These are phyloP conservation scores for Poecilia wingei DNA, from an alignment of 2,797 vertebrate species.

Conservation along the genomic window DNA sequence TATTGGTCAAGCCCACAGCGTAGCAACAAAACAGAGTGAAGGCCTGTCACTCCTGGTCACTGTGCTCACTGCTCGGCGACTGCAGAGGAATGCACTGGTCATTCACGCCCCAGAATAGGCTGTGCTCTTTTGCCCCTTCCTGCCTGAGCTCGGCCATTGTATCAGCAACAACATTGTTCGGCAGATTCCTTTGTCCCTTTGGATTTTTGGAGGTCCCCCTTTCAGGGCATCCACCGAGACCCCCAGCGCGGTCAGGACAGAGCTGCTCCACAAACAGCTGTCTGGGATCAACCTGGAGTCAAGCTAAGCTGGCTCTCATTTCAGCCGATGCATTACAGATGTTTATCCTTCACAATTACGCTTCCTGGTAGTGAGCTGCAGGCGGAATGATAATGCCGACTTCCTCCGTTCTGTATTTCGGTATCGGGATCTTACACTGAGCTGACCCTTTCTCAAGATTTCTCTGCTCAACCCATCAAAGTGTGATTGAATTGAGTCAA, in stretches of 20 bases:
- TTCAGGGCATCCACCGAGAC: constrained; percentile 70
- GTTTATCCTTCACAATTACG: constrained; percentile 72
- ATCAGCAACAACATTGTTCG: constrained; percentile 75
- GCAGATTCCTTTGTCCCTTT: constrained; percentile 75
- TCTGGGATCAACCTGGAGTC: constrained; percentile 77
- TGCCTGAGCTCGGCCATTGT: constrained; percentile 73
- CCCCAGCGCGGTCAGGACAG: constrained; percentile 67
- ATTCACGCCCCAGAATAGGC: constrained; percentile 74
- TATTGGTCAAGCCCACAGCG: constrained; percentile 74
- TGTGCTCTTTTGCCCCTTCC: constrained; percentile 75
- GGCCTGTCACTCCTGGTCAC: constrained; percentile 78
- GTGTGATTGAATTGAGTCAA: constrained; percentile 68
- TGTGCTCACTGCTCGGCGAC: constrained; percentile 71
- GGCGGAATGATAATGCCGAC: constrained; percentile 49
- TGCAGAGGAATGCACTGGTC: constrained; percentile 77
- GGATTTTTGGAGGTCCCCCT: constrained; percentile 75
- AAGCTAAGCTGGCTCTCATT: constrained; percentile 70
- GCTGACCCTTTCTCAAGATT: constrained; percentile 63
- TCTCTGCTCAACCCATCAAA: constrained; percentile 55
- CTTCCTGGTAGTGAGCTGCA: constrained; percentile 41
- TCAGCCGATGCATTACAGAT: constrained; percentile 76
- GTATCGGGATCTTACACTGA: constrained; percentile 54
- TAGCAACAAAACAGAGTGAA: constrained; percentile 74
- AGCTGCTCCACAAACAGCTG: constrained; percentile 76
- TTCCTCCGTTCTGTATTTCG: constrained; percentile 57